A percentile compares a stretch with the other conserved stretches of the same genome.
These are phyloP conservation scores for Bos indicus DNA, from an alignment of 2,113 vertebrate genomes.

Conservation along the genomic window DNA sequence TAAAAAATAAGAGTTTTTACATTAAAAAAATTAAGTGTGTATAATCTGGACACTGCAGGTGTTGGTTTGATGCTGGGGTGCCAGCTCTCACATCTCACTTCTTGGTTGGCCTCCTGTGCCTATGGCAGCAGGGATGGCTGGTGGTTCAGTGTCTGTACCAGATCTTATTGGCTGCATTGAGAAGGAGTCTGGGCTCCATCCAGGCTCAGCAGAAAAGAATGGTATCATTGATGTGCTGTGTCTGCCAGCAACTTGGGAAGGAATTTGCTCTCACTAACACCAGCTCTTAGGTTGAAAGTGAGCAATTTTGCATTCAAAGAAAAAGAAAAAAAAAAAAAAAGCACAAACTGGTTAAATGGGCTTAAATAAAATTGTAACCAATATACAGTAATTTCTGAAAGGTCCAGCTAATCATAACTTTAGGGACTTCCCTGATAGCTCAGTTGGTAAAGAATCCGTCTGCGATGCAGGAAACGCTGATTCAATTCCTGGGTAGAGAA, in stretches of 20 bases:
- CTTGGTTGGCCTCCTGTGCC: neutral
- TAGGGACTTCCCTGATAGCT: neutral
- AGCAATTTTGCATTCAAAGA: neutral
- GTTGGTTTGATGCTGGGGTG: neutral
- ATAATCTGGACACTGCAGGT: neutral
- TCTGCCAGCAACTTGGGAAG: neutral
- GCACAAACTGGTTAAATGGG: neutral
- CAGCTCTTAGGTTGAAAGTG: neutral
- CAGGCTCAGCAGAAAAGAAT: neutral
- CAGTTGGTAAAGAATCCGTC: neutral
- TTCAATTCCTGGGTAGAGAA: neutral
- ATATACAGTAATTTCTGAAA: neutral
- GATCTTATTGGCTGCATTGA: neutral
- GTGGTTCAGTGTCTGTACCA: too few relatives aligned
- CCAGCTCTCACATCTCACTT: neutral
- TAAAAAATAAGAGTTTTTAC: neutral
- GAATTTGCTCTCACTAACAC: neutral
- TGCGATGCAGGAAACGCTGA: rapidly evolving
- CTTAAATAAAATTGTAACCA: neutral
- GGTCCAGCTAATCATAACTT: neutral
- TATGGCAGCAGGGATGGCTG: neutral
- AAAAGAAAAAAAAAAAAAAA: neutral
- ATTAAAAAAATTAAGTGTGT: neutral
- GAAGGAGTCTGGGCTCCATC: neutral
- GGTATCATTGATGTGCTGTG: neutral